Evolutionary conservation across 2,113 vertebrate species (phyloP), one percentile per base, ranked within the genome.

Genomic region (Tor tambroides): DNA sequence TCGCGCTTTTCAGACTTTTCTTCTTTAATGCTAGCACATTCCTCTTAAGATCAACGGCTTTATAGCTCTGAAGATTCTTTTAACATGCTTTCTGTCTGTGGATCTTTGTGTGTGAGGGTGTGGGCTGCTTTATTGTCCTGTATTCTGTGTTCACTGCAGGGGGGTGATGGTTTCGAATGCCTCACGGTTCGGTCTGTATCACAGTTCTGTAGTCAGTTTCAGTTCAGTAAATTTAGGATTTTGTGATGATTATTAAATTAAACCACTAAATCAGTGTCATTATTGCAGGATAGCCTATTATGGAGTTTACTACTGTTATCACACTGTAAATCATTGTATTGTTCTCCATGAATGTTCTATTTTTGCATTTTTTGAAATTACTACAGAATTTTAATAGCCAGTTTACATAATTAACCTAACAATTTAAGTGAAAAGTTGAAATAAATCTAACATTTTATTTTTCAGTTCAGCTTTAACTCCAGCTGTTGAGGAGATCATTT

Each of bases 81-180:
- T 54, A 71, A 46, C 65, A 80, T 86, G 85, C 43, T 83, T 83
- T 71, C 43, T 83, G 19, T 83, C 26, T 83, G 80, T 82, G 61
- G 80, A 81, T 67, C 38, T 67, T 82, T 83, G 17, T 71, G 41
- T 83, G 41, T 32, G 26, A 32, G 28, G 5, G 43, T 46, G 63
- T 83, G 61, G 41, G 63, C 63, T 83, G 80, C 63, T 49, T 69
- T 32, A 46, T 69, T 43, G 26, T 82, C 26, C 12, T 14, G 56
- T 14, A 35, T 38, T 67, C 17, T 46, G 19, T 69, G 65, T 71
- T 46, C 4, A 43, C 15, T 65, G 56, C 19, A 49, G 80, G 43
- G 77, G 61, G 43, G 63, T 12, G 65, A 71, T 43, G 28, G 63
- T 78, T 83, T 82, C 80, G 4, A 30, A 21, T 46, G 17, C 21